These are phyloP conservation scores for Heteractis magnifica DNA, from an alignment of 92 coral and sea anemone genomes.

Conservation along the genomic window DNA sequence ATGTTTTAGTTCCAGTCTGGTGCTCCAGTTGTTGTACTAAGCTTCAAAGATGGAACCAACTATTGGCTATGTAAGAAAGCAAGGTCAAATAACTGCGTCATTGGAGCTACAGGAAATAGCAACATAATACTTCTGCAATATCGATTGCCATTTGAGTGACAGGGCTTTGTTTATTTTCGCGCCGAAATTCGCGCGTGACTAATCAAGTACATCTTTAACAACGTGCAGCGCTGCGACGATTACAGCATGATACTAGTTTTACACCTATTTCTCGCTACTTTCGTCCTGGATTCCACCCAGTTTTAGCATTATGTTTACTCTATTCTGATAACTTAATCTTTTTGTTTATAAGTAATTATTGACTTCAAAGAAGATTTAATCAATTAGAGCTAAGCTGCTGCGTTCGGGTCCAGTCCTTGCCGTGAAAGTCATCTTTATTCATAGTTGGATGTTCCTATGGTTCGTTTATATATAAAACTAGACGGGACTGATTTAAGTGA, in stretches of 20 bases:
- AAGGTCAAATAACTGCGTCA: constrained; percentile 28
- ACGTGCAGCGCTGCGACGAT: constrained; percentile 11
- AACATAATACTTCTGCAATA: constrained; percentile 15
- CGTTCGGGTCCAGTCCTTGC: background rate
- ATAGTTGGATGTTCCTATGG: background rate
- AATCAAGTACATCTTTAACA: background rate
- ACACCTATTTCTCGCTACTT: background rate
- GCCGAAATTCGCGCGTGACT: constrained; percentile 31
- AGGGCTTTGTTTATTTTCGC: constrained; percentile 24
- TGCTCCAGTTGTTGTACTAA: background rate
- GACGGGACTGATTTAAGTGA: background rate
- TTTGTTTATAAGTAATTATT: background rate
- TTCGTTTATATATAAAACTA: background rate
- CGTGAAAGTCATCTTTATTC: background rate
- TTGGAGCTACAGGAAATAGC: constrained; percentile 19
- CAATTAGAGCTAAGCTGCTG: background rate
- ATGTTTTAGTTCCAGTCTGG: constrained; percentile 28
- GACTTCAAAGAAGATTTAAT: background rate
- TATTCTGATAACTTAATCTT: background rate
- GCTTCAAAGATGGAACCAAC: background rate
- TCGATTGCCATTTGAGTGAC: background rate
- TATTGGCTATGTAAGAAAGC: background rate
- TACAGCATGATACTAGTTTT: background rate
- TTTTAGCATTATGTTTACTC: background rate
- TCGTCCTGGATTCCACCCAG: background rate